These are phyloP conservation scores for Trichosurus vulpecula DNA, from an alignment of 2,797 vertebrate genomes.

Conservation along the genomic window DNA sequence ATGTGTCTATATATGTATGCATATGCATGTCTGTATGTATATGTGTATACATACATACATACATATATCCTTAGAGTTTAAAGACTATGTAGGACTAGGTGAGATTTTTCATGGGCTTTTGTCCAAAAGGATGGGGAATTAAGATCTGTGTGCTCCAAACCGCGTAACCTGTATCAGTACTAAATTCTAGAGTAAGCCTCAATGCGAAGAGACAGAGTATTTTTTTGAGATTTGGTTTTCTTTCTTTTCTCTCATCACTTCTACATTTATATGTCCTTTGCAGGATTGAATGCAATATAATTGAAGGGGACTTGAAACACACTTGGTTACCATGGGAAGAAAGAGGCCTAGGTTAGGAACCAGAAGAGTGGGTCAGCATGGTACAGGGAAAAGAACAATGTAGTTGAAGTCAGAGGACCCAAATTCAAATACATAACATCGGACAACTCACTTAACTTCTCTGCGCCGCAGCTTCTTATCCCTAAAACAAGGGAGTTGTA, in stretches of 20 bases:
- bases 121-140: neutral
- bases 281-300: rapidly evolving
- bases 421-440: neutral
- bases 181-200: neutral
- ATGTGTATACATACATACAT: neutral
- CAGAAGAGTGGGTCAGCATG: neutral
- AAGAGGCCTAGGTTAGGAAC: neutral
- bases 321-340: neutral
- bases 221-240: neutral
- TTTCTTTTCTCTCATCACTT: neutral
- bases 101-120: neutral
- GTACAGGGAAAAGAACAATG: neutral
- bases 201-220: neutral
- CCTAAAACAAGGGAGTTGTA: neutral
- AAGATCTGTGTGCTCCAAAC: neutral
- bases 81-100: neutral
- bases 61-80: neutral
- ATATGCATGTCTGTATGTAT: too few relatives aligned
- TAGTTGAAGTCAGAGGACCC: neutral
- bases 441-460: neutral
- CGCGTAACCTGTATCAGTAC: neutral
- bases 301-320: neutral
- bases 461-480: neutral
- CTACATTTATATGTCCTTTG: neutral
- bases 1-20: neutral